Base-by-base conservation (phyloP, 2,888 invertebrate genomes). In the Amblyjoppa fuscipennis region DNA sequence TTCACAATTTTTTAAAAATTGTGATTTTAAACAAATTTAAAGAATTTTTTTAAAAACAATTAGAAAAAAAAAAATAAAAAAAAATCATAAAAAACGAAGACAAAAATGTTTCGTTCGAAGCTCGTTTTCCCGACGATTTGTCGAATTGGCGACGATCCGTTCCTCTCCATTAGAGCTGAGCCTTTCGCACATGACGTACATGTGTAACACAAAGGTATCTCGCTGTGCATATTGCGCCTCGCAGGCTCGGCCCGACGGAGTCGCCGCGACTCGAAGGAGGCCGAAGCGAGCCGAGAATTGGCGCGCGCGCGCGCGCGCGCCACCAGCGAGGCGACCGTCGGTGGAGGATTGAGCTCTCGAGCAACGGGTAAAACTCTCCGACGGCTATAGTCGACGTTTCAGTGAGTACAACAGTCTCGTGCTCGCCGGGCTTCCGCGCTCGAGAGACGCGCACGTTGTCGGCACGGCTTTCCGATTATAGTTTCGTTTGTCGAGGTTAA, bases 371-470 rank as follows among this genome's bases (percentile, higher is more conserved):
- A 77, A 41, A 71, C 56, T 76, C 68, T 34, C 69, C 53, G 69
- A 75, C 82, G 77, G 74, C 59, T 74, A 49, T 78, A 59, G 74
- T 81, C 81, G 82, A 78, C 83, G 81, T 75, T 79, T 78, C 80
- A 80, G 64, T 80, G 64, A 66, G 51, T 66, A 73, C 70, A 56
- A 61, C 70, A 51, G 53, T 45, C 28, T 59, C 76, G 83, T 75
- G 83, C 45, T 51, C 68, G 83, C 83, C 79, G 74, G 56, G 51
- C 68, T 78, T 45, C 45, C 73, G 79, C 79, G 83, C 31, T 69
- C 74, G 49, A 56, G 38, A 31, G 69, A 69, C 83, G 78, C 56
- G 83, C 38, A 11, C 61, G 49, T 41, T 61, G 11, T 61, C 20
- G 20, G 20, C 7, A 25, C 11, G 25, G 20, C 20, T 20, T 38